Conservation (phyloP, 2,113 vertebrate genomes). For the Chaetura pelagica region DNA sequence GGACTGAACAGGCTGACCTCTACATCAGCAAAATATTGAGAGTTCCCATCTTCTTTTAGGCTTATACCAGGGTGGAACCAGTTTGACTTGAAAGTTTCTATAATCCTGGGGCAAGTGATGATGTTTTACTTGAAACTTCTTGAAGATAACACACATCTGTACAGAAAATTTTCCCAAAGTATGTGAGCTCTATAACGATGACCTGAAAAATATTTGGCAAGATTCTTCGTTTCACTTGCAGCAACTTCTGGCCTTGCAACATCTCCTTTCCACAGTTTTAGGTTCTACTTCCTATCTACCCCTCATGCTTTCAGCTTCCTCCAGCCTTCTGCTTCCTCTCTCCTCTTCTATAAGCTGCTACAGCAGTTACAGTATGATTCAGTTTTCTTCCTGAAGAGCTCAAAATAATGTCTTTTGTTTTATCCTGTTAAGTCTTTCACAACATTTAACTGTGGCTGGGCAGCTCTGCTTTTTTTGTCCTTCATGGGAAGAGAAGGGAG, state of each 20-base stretch:
- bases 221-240: not conserved
- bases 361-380: constrained; percentile 31
- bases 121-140: not conserved
- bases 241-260: not conserved
- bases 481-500: not conserved
- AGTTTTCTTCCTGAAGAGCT: constrained; percentile 31
- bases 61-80: not conserved
- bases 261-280: not conserved
- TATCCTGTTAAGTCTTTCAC: constrained; percentile 3
- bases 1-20: not conserved
- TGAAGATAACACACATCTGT: not conserved
- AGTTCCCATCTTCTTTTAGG: not conserved
- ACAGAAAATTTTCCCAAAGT: not conserved
- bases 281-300: not conserved
- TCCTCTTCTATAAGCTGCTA: not conserved
- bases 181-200: not conserved
- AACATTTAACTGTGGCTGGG: not conserved
- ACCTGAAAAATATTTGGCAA: not conserved
- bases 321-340: constrained; percentile 24
- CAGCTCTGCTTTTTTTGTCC: not conserved
- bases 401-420: not conserved
- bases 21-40: not conserved
- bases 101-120: not conserved
- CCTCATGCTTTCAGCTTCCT: not conserved
- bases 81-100: not conserved